phyloP scores from a whole-genome alignment of 2,797 vertebrate species.

The Stomatorhinus walkeri region DNA sequence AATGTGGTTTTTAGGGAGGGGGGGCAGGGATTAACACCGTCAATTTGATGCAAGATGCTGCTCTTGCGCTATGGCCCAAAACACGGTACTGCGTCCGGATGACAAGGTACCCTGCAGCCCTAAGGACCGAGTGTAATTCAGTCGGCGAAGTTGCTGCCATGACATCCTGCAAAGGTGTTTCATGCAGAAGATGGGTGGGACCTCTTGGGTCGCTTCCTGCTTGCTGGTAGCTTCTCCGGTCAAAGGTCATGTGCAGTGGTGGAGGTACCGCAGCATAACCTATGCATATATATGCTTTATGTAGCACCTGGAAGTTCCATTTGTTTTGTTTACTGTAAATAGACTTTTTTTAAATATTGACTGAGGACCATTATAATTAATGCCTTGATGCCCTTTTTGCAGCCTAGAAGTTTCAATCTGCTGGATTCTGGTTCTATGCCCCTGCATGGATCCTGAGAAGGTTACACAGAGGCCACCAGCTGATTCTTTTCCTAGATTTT shows the following conservation, averaged over 20 bases:
- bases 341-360: not conserved
- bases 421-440: not conserved
- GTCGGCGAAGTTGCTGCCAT: not conserved
- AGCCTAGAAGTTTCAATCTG: not conserved
- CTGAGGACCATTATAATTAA: not conserved
- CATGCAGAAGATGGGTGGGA: not conserved
- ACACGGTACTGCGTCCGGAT: not conserved
- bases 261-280: not conserved
- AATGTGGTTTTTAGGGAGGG: slow-evolving; percentile 58
- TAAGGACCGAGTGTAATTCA: not conserved
- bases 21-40: not conserved
- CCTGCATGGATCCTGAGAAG: not conserved
- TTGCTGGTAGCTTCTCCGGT: not conserved
- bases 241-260: not conserved
- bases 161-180: not conserved
- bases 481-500: not conserved
- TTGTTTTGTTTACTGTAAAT: not conserved
- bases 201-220: not conserved
- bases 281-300: not conserved
- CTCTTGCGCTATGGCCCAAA: not conserved
- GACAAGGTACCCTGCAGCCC: not conserved
- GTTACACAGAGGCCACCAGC: not conserved
- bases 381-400: not conserved
- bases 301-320: not conserved
- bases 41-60: not conserved